Evolutionary conservation across 2,113 vertebrate genomes (phyloP).

Genomic region (Lophura nycthemera): DNA sequence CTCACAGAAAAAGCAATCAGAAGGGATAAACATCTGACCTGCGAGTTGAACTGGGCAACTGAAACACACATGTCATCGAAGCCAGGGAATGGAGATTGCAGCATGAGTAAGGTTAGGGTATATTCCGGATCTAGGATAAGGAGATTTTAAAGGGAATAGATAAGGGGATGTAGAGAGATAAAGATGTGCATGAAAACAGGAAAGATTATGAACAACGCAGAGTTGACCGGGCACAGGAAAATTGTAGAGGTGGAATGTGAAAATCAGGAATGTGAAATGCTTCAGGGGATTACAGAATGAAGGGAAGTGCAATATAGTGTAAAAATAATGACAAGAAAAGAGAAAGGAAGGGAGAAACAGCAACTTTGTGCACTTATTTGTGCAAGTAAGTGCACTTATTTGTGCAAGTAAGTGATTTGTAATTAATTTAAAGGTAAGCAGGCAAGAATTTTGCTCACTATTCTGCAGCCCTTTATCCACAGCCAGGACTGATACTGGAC

Average conservation of each 20-base stretch:
- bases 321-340: neutral
- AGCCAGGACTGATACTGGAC: neutral
- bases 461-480: neutral
- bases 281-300: neutral
- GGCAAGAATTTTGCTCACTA: neutral
- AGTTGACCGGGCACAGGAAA: neutral
- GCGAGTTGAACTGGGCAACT: neutral
- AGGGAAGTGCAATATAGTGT: neutral
- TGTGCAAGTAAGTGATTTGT: neutral
- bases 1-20: neutral
- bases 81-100: neutral
- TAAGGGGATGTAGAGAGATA: conserved; percentile 37
- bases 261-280: conserved; percentile 9
- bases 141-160: conserved; percentile 8
- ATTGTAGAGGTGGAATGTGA: neutral
- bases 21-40: neutral
- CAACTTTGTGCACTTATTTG: neutral
- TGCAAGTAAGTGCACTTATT: neutral
- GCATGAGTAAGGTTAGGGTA: neutral
- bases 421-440: neutral
- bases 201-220: conserved; percentile 35
- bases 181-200: conserved; percentile 13
- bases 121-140: conserved; percentile 12
- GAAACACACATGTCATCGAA: neutral
- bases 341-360: neutral